Evolutionary conservation across 2,113 vertebrate genomes (phyloP).

Genomic region (Ovis canadensis): DNA sequence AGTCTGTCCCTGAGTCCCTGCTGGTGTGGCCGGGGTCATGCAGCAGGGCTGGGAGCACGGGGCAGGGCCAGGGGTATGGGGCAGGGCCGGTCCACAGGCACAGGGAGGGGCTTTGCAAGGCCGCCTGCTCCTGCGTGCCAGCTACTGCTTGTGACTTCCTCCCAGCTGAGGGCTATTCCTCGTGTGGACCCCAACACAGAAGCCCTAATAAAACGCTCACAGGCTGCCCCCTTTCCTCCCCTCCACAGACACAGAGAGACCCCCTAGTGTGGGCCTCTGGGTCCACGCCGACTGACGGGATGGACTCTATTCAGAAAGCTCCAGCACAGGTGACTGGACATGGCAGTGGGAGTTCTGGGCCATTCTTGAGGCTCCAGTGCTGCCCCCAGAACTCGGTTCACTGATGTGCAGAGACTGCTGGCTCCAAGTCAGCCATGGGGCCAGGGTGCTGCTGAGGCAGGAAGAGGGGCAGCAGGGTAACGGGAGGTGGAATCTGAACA

Average conservation of each 20-base stretch:
- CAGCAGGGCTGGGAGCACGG: rapidly evolving
- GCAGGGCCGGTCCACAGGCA: not conserved
- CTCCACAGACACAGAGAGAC: not conserved
- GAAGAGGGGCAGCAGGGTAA: not conserved
- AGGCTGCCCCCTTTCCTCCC: not conserved
- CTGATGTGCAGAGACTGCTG: not conserved
- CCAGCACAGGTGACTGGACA: not conserved
- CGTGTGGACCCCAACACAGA: not conserved
- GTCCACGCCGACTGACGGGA: not conserved
- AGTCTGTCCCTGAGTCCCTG: not conserved
- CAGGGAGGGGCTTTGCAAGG: not conserved
- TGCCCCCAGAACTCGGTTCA: not conserved
- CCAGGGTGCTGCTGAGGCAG: not conserved
- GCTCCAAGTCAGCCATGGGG: not conserved
- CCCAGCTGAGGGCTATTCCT: not conserved
- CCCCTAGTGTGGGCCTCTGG: not conserved
- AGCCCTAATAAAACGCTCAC: not conserved
- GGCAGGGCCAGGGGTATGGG: rapidly evolving
- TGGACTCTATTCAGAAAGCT: not conserved
- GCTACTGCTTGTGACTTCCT: not conserved
- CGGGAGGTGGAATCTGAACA: not conserved
- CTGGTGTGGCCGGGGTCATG: not conserved
- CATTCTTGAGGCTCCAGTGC: not conserved
- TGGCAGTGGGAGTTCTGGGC: not conserved
- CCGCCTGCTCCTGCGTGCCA: not conserved